Percentiles rank a stretch among this genome's conserved stretches.
Evolutionary conservation across 2,888 invertebrate species (phyloP).

Genomic region (Leptopilina myrica): DNA sequence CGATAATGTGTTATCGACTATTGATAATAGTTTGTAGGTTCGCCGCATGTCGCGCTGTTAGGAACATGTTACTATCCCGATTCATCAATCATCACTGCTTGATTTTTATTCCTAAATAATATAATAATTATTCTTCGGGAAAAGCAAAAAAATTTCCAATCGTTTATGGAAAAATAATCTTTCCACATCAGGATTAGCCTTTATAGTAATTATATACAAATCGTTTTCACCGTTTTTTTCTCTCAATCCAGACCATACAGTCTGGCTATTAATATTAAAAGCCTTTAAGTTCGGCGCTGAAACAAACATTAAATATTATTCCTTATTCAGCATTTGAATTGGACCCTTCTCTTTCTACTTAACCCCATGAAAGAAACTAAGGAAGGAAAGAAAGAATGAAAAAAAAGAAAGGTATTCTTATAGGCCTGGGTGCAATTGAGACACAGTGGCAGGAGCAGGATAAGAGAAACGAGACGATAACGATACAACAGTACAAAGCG

Average conservation of each 20-base stretch:
- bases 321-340: conserved; percentile 39
- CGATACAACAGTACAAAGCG: conserved; percentile 20
- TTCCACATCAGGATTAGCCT: no score
- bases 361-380: conserved; percentile 27
- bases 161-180: no score
- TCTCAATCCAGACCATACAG: not conserved
- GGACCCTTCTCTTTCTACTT: conserved; percentile 16
- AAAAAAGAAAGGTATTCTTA: conserved; percentile 42
- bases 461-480: conserved; percentile 35
- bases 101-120: no score
- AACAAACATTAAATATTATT: conserved; percentile 36
- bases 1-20: no score
- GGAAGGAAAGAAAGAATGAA: conserved; percentile 44
- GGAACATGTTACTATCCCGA: no score
- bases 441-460: conserved; percentile 16
- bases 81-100: no score
- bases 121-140: no score
- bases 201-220: no score
- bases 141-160: no score
- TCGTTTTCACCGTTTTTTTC: no score
- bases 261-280: conserved; percentile 15
- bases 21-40: no score
- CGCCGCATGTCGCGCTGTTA: no score
- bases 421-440: conserved; percentile 31
- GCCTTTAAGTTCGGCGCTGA: not conserved